Evolutionary conservation across 2,113 vertebrate species (phyloP).

Genomic region (Chloropsis hardwickii): DNA sequence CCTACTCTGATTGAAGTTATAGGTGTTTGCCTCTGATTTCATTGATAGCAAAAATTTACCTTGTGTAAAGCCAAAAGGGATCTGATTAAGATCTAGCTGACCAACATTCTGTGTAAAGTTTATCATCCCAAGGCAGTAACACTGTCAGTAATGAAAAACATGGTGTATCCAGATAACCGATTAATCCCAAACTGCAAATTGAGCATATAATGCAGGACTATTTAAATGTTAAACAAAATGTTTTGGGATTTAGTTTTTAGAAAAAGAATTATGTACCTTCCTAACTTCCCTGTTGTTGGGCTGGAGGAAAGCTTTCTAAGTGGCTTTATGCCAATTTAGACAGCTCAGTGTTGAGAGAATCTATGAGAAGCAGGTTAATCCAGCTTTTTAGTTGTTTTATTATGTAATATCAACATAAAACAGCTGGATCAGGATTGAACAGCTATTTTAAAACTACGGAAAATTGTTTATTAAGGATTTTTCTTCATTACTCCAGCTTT

Average conservation of each 20-base stretch:
- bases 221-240: background rate
- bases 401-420: conserved; percentile 47
- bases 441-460: background rate
- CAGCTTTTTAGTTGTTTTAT: conserved; percentile 26
- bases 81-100: background rate
- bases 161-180: background rate
- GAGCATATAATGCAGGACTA: background rate
- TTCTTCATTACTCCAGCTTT: background rate
- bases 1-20: background rate
- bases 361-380: conserved; percentile 38
- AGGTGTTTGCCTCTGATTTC: background rate
- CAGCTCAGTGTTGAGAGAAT: background rate
- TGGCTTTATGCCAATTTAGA: conserved; percentile 40
- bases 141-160: background rate
- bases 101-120: background rate
- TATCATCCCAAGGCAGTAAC: background rate
- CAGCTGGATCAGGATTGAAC: conserved; percentile 36
- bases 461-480: conserved; percentile 55
- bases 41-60: background rate
- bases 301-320: background rate
- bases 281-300: background rate
- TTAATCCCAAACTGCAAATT: background rate
- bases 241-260: background rate
- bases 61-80: background rate
- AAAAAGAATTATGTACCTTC: background rate